Base-by-base conservation (phyloP, 2,797 vertebrate species). In the Enteromius fasciolatus region DNA sequence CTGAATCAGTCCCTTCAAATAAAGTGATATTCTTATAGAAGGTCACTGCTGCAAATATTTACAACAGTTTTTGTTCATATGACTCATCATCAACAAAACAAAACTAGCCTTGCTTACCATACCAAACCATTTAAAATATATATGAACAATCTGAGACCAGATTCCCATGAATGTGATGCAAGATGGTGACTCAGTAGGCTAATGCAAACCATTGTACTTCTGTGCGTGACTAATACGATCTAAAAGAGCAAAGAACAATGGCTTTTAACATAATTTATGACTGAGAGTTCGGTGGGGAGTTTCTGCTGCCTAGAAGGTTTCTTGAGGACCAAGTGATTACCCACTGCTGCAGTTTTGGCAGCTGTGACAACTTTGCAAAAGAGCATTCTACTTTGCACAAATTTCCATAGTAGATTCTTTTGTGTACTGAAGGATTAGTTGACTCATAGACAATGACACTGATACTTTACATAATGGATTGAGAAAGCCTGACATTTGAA, bases 291-390 rank as follows among this genome's bases (percentile, higher is more conserved):
- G 31, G n/a, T 33, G 39, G 7, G 64, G 39, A 80, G 18, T 44
- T 23, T 69, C 64, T 57, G 64, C 7, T 69, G 50, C 64, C 33
- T 18, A 23, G 48, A 23, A 57, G 17, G 5, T 41, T 25, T 3
- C 12, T 70, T 59, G 11, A 52, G 7, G 7, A n/a, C 14, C 2
- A 78, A 78, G 23, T 69, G n/a, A 68, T 67, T 36, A 48, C 39
- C 8, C 39, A 1, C 50, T 4, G 8, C n/a, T 0, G 0, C 69
- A 36, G 70, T 17, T 79, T 57, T 59, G 66, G 23, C 67, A 80
- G 23, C 17, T 18, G 36, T 81, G 44, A 20, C 20, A 18, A 81
- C 25, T 80, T 83, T 73, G 89, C 86, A 88, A 87, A 81, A 83
- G 33, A 76, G 74, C 36, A 83, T 80, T 63, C 78, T 86, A 31